These are phyloP conservation scores for Gymnocypris eckloni DNA, from an alignment of 2,797 vertebrate genomes.

Conservation along the genomic window DNA sequence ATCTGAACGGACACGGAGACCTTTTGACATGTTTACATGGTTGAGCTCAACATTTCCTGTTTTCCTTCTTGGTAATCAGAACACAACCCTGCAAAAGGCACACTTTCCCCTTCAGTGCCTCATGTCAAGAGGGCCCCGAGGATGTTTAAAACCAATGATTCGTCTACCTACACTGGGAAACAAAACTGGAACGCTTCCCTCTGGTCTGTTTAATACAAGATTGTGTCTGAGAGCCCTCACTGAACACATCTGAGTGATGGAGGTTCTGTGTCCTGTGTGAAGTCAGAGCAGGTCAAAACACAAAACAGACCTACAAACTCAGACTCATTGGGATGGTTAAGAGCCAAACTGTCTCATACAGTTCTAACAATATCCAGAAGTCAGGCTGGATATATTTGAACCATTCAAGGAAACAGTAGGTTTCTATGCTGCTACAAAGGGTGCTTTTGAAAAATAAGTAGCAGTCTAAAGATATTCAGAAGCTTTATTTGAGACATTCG, in stretches of 20 bases:
- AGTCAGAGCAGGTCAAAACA: not conserved
- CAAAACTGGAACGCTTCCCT: not conserved
- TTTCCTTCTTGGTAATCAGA: constrained; percentile 33
- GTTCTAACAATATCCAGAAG: not conserved
- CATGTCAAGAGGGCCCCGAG: constrained; percentile 19
- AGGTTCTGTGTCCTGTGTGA: not conserved
- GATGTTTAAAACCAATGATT: constrained; percentile 37
- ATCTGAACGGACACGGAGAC: constrained; percentile 6
- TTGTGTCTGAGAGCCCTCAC: not conserved
- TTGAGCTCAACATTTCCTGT: constrained; percentile 48
- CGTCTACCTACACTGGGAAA: constrained; percentile 12
- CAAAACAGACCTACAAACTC: not conserved
- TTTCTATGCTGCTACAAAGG: not conserved
- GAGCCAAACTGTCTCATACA: not conserved
- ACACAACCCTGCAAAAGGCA: constrained; percentile 17
- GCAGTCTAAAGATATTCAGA: not conserved
- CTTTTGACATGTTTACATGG: constrained; percentile 41
- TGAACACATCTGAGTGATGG: not conserved
- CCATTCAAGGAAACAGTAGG: no score
- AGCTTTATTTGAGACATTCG: not conserved
- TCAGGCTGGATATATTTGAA: not conserved
- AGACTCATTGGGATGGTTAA: not conserved
- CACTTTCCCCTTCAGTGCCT: constrained; percentile 25
- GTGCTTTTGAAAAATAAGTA: not conserved
- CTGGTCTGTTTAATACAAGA: not conserved